Evolutionary conservation across 2,888 invertebrate species (phyloP).

Genomic region (Physocephala rufipes): DNA sequence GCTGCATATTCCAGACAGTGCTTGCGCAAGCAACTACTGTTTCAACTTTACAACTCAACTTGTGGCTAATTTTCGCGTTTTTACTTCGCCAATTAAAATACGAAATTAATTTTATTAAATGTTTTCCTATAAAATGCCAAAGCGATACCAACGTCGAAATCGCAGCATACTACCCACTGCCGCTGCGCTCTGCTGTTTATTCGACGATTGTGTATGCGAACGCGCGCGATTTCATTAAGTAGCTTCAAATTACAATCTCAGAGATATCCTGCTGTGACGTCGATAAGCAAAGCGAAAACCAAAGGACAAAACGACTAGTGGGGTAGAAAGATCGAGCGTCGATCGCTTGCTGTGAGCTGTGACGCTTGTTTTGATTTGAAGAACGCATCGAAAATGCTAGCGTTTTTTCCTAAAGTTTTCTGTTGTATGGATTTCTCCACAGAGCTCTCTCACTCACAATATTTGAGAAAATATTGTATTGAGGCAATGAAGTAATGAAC

Average conservation of each 20-base stretch:
- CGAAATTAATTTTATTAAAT: slow-evolving; percentile 27
- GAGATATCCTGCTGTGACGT: slow-evolving; percentile 34
- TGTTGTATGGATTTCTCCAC: neutral
- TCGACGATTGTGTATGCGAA: neutral
- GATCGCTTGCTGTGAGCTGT: slow-evolving; percentile 1
- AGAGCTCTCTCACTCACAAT: neutral
- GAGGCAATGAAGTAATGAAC: neutral
- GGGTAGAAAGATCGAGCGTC: neutral
- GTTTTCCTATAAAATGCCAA: slow-evolving; percentile 8
- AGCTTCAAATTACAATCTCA: slow-evolving; percentile 41
- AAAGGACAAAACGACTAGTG: neutral
- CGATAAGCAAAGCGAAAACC: too few species aligned
- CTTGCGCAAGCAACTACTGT: slow-evolving; percentile 15
- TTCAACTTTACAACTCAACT: slow-evolving; percentile 25
- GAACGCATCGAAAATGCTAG: neutral
- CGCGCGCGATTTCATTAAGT: slow-evolving; percentile 39
- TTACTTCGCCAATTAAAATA: slow-evolving; percentile 29
- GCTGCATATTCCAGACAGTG: neutral
- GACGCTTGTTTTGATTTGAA: slow-evolving; percentile 13
- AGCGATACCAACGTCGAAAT: neutral
- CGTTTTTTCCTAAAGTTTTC: neutral
- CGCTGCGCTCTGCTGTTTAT: neutral
- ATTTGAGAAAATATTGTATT: neutral
- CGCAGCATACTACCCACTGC: neutral
- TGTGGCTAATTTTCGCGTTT: slow-evolving; percentile 27